Evolutionary conservation across 2,797 vertebrate genomes (phyloP).

Genomic region (Danionella dracula): DNA sequence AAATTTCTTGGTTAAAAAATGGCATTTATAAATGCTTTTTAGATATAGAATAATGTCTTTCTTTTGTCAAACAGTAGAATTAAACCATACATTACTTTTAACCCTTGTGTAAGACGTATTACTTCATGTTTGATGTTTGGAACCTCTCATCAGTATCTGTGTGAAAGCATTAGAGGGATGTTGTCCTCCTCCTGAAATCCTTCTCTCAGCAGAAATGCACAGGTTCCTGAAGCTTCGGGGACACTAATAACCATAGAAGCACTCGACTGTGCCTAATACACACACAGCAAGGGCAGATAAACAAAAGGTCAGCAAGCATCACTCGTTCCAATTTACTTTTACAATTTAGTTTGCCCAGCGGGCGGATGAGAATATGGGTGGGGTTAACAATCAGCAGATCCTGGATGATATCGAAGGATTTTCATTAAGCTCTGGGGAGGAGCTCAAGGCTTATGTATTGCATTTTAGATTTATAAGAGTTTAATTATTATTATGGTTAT

Average conservation of each 20-base stretch:
- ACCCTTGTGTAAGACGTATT: too few species aligned
- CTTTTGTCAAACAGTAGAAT: too few species aligned
- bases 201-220: constrained; percentile 21
- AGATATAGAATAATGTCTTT: too few species aligned
- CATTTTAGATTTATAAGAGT: too few species aligned
- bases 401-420: not conserved
- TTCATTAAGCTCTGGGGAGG: not conserved
- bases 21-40: too few species aligned
- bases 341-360: constrained; percentile 3
- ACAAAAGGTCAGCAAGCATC: constrained; percentile 30
- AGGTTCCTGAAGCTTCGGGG: constrained; percentile 5
- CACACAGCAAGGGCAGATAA: constrained; percentile 27
- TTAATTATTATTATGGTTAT: too few species aligned
- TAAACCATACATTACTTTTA: too few species aligned
- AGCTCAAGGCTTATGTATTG: too few species aligned
- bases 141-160: too few species aligned
- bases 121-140: too few species aligned
- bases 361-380: not conserved
- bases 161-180: too few species aligned
- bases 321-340: constrained; percentile 23
- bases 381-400: not conserved
- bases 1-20: too few species aligned
- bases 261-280: constrained; percentile 25
- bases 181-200: not conserved
- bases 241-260: constrained; percentile 28